A percentile compares a stretch with the other conserved stretches of the same genome.
Conservation (phyloP, 2,888 invertebrate species). For the Nemapogon koenigi region DNA sequence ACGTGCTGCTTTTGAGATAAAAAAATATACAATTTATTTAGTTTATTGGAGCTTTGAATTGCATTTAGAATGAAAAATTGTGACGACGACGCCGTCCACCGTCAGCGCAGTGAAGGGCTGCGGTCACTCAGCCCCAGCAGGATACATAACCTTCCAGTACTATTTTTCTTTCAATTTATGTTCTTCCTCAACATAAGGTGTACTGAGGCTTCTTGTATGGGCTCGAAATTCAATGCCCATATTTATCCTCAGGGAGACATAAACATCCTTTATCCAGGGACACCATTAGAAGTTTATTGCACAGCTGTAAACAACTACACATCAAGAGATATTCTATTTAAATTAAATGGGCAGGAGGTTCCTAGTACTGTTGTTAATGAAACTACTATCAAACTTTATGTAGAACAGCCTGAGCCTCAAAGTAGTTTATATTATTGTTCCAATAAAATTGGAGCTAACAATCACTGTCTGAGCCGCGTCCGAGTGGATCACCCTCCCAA, state of each 20-base stretch:
- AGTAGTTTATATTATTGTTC: slow-evolving; percentile 62
- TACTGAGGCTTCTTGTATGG: neutral
- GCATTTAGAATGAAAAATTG: too few species aligned
- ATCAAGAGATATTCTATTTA: slow-evolving; percentile 51
- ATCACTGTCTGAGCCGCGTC: slow-evolving; percentile 34
- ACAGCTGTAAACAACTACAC: slow-evolving; percentile 54
- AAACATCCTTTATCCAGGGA: slow-evolving; percentile 59
- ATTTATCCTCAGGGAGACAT: slow-evolving; percentile 65
- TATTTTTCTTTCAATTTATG: slow-evolving; percentile 4
- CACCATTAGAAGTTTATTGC: slow-evolving; percentile 70
- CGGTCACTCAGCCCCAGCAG: too few species aligned
- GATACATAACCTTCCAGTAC: too few species aligned
- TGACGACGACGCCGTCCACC: too few species aligned
- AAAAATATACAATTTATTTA: slow-evolving; percentile 40
- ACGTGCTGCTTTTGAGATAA: too few species aligned
- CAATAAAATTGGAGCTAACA: slow-evolving; percentile 30
- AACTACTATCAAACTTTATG: slow-evolving; percentile 66
- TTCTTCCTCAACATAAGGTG: slow-evolving; percentile 3
- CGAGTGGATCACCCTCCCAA: slow-evolving; percentile 64
- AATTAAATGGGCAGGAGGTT: slow-evolving; percentile 21
- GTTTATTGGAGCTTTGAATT: too few species aligned
- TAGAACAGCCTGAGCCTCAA: slow-evolving; percentile 59
- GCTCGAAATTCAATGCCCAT: slow-evolving; percentile 28
- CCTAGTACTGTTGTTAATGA: slow-evolving; percentile 62
- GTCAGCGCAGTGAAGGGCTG: too few species aligned